phyloP scores from a whole-genome alignment of 2,888 invertebrate species.

The Melanotus villosus region DNA sequence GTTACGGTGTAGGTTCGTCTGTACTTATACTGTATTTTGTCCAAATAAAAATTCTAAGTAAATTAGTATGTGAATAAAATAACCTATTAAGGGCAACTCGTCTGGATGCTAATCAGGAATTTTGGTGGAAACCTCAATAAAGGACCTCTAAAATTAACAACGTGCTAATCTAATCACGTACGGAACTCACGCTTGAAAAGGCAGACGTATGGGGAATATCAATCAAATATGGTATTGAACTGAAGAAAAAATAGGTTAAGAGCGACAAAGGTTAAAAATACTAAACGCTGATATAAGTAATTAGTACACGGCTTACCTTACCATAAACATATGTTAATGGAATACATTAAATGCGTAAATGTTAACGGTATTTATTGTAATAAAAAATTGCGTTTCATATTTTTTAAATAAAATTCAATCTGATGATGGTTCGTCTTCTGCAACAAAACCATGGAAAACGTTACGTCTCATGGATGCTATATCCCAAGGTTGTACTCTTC shows the following conservation, averaged over 20 bases:
- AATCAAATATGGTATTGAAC: constrained; percentile 1
- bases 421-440: neutral
- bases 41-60: too few relatives aligned
- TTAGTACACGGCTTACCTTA: neutral
- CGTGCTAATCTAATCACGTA: neutral
- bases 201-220: neutral
- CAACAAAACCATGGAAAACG: neutral
- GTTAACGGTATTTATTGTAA: too few relatives aligned
- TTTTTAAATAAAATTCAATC: too few relatives aligned
- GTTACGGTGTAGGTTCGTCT: too few relatives aligned
- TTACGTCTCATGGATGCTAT: neutral
- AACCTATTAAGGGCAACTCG: too few relatives aligned
- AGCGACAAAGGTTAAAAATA: neutral
- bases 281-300: neutral
- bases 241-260: neutral
- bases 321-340: neutral
- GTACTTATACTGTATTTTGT: too few relatives aligned
- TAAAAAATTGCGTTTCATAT: too few relatives aligned
- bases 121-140: neutral
- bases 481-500: neutral
- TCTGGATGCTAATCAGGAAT: neutral
- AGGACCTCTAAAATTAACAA: too few relatives aligned
- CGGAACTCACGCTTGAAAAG: neutral
- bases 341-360: neutral
- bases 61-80: too few relatives aligned